These are phyloP conservation scores for Ostrea edulis DNA, from an alignment of 1,140 invertebrate species.

Conservation along the genomic window DNA sequence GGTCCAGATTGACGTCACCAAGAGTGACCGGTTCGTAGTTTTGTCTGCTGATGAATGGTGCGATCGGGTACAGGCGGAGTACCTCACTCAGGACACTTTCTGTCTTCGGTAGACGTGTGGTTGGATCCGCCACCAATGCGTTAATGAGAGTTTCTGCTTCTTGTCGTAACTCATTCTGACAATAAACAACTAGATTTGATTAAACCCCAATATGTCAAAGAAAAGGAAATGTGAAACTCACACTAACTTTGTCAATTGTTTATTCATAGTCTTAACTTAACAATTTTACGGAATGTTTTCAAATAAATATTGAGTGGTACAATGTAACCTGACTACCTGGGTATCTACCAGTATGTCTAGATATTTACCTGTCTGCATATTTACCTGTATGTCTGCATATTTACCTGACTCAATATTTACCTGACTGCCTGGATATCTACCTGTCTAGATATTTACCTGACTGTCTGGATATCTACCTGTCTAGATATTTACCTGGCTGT, in stretches of 20 bases:
- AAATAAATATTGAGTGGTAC: too few relatives aligned
- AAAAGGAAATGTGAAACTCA: too few relatives aligned
- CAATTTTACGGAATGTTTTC: too few relatives aligned
- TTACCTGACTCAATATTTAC: background rate
- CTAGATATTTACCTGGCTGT: too few relatives aligned
- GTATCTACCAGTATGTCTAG: too few relatives aligned
- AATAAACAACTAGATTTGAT: background rate
- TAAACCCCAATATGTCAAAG: too few relatives aligned
- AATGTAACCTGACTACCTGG: too few relatives aligned
- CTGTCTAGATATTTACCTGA: too few relatives aligned
- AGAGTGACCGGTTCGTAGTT: conserved; percentile 52
- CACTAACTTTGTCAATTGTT: too few relatives aligned
- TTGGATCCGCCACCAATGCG: conserved; percentile 48
- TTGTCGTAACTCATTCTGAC: conserved; percentile 58
- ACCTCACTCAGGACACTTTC: conserved; percentile 57
- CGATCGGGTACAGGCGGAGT: conserved; percentile 58
- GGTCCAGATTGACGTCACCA: conserved; percentile 48
- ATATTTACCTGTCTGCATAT: conserved; percentile 47
- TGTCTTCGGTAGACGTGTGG: conserved; percentile 52
- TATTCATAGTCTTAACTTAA: too few relatives aligned
- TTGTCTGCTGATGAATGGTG: conserved; percentile 61
- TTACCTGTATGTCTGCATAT: conserved; percentile 60
- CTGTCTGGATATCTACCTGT: too few relatives aligned
- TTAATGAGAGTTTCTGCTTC: conserved; percentile 55
- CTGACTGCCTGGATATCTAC: too few relatives aligned